Base-by-base conservation (phyloP, 2,797 vertebrate genomes). In the Clangula hyemalis region DNA sequence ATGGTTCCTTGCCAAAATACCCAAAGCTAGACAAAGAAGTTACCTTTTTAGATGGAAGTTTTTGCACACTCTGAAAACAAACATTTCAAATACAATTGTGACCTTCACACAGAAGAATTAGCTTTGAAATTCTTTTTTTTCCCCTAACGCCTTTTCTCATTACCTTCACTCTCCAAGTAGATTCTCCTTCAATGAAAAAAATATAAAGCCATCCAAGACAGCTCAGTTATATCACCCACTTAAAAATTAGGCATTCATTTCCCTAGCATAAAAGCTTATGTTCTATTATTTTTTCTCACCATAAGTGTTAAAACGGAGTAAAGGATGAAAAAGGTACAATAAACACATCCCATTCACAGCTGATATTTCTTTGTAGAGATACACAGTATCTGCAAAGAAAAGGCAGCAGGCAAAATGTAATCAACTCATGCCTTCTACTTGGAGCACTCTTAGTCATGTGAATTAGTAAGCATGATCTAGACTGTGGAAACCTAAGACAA, bases 1-100 rank as follows among this genome's bases (percentile, higher is more conserved):
- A 97, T 4, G 97, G 98, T 57, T 97, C 97, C 66, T 97, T 98
- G 22, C 99, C 99, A 69, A 99, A 99, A 98, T 99, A 99, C 20
- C 99, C 99, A 30, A 97, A 99, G 93, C 99, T 99, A 96, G 74
- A 97, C 27, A 36, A 54, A 95, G 53, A 94, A 92, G 85, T 71
- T 79, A 80, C 32, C 28, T 77, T 88, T 95, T 96, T 64, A 96
- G 41, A 74, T 32, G 21, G 10, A 83, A 72, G 32, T 8, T 88
- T 61, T 39, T 82, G 53, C 28, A 62, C 9, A 43, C 5, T 89
- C 13, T 30, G 66, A 92, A 43, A 2, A 17, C 38, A 87, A 57
- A 6, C 16, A 71, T 74, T 82, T 94, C 20, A 85, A 68, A 82
- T 47, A 66, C 6, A 74, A 28, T 0, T 81, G n/a, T 38, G n/a